Conservation (phyloP, 2,113 vertebrate genomes). For the Phyllopteryx taeniolatus region DNA sequence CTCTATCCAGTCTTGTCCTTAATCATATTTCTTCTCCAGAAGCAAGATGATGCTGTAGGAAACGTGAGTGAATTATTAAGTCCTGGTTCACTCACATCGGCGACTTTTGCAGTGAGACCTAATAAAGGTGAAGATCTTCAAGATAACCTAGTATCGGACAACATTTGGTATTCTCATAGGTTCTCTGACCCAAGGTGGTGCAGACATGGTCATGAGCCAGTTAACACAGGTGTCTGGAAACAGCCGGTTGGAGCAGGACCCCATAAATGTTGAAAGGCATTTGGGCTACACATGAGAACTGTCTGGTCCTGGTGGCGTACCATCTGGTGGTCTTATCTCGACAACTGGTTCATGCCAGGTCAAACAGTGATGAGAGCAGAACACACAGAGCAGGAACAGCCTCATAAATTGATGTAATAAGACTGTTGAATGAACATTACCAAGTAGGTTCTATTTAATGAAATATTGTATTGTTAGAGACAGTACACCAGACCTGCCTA, state of each 20-base stretch:
- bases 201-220: conserved; percentile 9
- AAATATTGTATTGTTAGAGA: background rate
- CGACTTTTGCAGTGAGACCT: too few species aligned
- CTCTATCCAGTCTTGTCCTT: too few species aligned
- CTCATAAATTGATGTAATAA: background rate
- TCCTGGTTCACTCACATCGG: too few species aligned
- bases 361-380: background rate
- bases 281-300: conserved; percentile 38
- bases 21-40: too few species aligned
- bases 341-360: conserved; percentile 11
- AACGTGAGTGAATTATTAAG: too few species aligned
- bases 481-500: background rate
- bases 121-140: too few species aligned
- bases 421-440: background rate
- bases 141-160: too few species aligned
- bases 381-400: background rate
- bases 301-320: conserved; percentile 19
- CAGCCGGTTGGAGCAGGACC: conserved; percentile 12
- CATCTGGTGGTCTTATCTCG: conserved; percentile 35
- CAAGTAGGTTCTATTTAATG: background rate
- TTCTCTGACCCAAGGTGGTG: conserved; percentile 12
- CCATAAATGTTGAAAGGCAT: conserved; percentile 34
- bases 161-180: background rate
- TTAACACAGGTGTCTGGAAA: conserved; percentile 38
- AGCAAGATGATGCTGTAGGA: too few species aligned